phyloP scores from a whole-genome alignment of 2,888 invertebrate genomes.

The Slavum lentiscoides region DNA sequence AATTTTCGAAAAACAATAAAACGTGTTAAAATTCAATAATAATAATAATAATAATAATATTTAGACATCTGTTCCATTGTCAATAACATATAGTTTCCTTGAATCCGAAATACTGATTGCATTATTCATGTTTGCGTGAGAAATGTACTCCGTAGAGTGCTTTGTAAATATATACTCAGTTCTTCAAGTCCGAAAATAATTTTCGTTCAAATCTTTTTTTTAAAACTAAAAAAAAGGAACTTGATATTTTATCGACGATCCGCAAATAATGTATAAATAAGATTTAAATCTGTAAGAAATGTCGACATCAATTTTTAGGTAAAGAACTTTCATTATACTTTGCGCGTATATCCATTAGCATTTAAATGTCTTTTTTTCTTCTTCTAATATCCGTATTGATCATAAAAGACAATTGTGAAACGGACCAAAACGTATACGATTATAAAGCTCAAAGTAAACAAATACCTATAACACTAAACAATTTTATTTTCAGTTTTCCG shows the following conservation, averaged over 20 bases:
- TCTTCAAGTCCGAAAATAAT: background rate
- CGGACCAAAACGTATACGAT: no score
- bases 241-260: background rate
- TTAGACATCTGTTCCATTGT: slow-evolving; percentile 14
- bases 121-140: slow-evolving; percentile 25
- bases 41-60: background rate
- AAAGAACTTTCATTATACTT: no score
- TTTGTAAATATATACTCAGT: slow-evolving; percentile 2
- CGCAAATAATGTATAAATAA: background rate
- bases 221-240: background rate
- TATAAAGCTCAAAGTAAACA: no score
- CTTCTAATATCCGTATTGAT: no score
- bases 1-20: background rate
- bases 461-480: no score
- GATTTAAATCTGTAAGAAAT: background rate
- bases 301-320: no score
- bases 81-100: background rate
- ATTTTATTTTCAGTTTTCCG: no score
- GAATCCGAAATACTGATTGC: slow-evolving; percentile 14
- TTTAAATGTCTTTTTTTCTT: no score
- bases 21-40: no score
- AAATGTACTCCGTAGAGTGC: background rate
- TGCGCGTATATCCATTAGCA: no score
- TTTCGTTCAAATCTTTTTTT: background rate
- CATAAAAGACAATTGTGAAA: no score